Base-by-base conservation (phyloP, 2,888 invertebrate genomes). In the Melinaea marsaeus region DNA sequence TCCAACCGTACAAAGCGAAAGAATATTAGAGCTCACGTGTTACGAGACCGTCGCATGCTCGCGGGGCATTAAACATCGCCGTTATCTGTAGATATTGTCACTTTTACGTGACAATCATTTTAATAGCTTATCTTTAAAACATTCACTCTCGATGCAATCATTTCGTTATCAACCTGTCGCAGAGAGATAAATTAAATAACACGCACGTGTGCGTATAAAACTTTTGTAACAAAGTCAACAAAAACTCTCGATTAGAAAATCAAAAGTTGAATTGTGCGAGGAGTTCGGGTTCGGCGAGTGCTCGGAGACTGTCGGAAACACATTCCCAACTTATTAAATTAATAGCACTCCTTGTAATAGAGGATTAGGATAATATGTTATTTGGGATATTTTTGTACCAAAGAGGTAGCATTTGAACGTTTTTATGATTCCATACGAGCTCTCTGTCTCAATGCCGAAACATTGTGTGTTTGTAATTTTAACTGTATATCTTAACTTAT, bases 1-100 rank as follows among this genome's bases (percentile, higher is more conserved):
- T 76, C 66, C 55, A 67, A 71, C 71, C 69, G 72, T 71, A 71
- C 70, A 63, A 66, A 61, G 60, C 63, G 60, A 67, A 66, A 65
- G 67, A 68, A 64, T 65, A 65, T 65, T 66, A 61, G 56, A n/a
- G 33, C 61, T 71, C 64, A 69, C 68, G 63, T 67, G 67, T 60
- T 55, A 47, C 33, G 51, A 57, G 63, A 65, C 51, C 55, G 61
- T 64, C 61, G 67, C 66, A 65, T 64, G 66, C 62, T 61, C 6
- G 45, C 59, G 55, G 58, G 45, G 58, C 45, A 61, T 63, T 58
- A 65, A 57, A 54, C 54, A 48, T 37, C 42, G 51, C 51, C 60
- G 54, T 55, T 55, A 61, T 62, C 22, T 51, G 13, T 35, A 61
- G 55, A 61, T 57, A 58, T 51, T 57, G 60, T 64, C 57, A 46